Conservation (phyloP, 2,888 invertebrate species). For the Tortrix viridana region DNA sequence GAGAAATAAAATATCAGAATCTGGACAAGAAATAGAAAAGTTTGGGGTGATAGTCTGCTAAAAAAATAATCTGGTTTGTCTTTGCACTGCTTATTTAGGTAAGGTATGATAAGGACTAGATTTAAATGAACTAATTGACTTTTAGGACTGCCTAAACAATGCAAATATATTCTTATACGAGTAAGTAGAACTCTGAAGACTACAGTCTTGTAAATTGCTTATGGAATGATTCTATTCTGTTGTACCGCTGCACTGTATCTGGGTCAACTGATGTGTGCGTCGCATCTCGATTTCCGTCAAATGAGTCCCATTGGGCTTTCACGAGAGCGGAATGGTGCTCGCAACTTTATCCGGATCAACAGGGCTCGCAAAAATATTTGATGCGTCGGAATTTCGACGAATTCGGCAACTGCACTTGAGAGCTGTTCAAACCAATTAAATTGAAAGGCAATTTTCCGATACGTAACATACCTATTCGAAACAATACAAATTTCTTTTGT, state of each 20-base stretch:
- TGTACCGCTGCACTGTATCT: slow-evolving; percentile 50
- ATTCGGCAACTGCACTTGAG: slow-evolving; percentile 14
- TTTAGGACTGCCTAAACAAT: too few species aligned
- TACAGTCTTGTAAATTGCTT: too few species aligned
- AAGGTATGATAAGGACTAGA: too few species aligned
- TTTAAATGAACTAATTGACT: too few species aligned
- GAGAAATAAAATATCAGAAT: slow-evolving; percentile 11
- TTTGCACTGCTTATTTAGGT: not conserved
- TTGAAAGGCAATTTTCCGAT: slow-evolving; percentile 4
- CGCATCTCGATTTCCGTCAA: slow-evolving; percentile 62
- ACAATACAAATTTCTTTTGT: too few species aligned
- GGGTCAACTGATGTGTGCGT: slow-evolving; percentile 51
- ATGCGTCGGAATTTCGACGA: slow-evolving; percentile 18
- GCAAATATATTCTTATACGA: too few species aligned
- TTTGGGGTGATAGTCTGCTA: slow-evolving; percentile 8
- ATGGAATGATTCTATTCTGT: slow-evolving; percentile 8
- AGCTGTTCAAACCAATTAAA: slow-evolving; percentile 5
- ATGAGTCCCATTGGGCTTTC: slow-evolving; percentile 63
- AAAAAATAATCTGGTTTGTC: slow-evolving; percentile 4
- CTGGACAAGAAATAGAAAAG: slow-evolving; percentile 16
- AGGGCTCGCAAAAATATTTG: slow-evolving; percentile 41
- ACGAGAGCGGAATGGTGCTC: slow-evolving; percentile 50
- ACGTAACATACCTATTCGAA: too few species aligned
- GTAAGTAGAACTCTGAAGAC: too few species aligned
- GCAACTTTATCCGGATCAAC: slow-evolving; percentile 51